Evolutionary conservation across 2,888 invertebrate genomes (phyloP).

Genomic region (Parnassius apollo): DNA sequence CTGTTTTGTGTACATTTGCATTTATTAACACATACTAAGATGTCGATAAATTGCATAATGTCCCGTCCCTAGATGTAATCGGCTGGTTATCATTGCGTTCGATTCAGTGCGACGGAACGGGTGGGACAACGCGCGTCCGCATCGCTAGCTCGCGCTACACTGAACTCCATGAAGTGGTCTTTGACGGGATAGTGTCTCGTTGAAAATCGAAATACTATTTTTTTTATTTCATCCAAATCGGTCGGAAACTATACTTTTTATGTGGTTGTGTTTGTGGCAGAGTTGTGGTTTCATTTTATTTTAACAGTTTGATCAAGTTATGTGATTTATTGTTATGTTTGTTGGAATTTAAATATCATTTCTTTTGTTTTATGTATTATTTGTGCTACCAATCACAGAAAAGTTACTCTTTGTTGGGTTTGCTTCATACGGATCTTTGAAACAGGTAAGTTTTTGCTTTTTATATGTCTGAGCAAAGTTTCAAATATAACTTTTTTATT

Average conservation of each 20-base stretch:
- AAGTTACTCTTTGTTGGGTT: too few species aligned
- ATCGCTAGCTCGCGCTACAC: conserved; percentile 25
- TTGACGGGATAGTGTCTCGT: conserved; percentile 22
- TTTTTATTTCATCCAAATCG: conserved; percentile 14
- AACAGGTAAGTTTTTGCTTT: neutral
- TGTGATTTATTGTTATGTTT: conserved; percentile 10
- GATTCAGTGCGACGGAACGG: conserved; percentile 31
- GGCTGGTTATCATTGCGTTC: conserved; percentile 51
- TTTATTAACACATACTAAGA: conserved; percentile 31
- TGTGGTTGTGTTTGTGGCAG: conserved; percentile 15
- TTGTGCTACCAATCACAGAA: neutral
- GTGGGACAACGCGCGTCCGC: conserved; percentile 22
- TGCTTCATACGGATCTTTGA: too few species aligned
- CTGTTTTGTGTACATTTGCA: conserved; percentile 6
- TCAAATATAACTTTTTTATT: too few species aligned
- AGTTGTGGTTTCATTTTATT: neutral
- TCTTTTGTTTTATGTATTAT: neutral
- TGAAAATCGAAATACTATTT: conserved; percentile 29
- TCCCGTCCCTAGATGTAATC: conserved; percentile 59
- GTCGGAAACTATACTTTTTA: conserved; percentile 10
- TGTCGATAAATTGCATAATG: conserved; percentile 43
- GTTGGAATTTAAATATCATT: neutral
- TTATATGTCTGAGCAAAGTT: too few species aligned
- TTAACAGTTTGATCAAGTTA: neutral
- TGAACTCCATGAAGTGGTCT: conserved; percentile 12